Evolutionary conservation across 2,797 vertebrate species (phyloP).

Genomic region (Phrynocephalus forsythii): DNA sequence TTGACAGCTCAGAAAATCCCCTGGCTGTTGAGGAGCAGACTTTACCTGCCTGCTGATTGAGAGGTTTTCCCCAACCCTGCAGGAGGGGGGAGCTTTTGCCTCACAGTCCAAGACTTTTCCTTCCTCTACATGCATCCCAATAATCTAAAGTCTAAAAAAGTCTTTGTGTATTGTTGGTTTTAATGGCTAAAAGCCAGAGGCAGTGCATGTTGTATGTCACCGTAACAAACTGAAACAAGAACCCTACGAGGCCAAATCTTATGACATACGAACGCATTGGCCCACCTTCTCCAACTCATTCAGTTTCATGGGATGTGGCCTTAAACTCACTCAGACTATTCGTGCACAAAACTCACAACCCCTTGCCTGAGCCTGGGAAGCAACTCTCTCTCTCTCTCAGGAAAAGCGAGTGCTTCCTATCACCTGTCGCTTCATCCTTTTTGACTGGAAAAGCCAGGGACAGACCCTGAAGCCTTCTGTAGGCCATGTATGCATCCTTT

Average conservation of each 20-base stretch:
- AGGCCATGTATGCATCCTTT: background rate
- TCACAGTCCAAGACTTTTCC: background rate
- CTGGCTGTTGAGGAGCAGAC: too few species aligned
- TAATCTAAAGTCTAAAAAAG: accelerated
- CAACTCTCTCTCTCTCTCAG: background rate
- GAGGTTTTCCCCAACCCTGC: too few species aligned
- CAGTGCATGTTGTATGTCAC: background rate
- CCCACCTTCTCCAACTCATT: background rate
- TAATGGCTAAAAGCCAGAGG: too few species aligned
- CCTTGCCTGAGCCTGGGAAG: background rate
- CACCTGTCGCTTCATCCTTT: background rate
- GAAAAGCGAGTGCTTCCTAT: background rate
- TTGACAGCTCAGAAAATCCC: too few species aligned
- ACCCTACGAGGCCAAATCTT: background rate
- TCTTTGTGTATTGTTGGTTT: background rate
- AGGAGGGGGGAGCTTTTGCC: background rate
- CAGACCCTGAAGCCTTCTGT: background rate
- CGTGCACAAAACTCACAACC: background rate
- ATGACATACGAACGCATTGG: background rate
- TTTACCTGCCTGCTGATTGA: too few species aligned
- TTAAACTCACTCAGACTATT: background rate
- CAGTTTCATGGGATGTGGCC: background rate
- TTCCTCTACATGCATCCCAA: background rate
- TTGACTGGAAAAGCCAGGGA: background rate
- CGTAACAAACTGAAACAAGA: background rate